Base-by-base conservation (phyloP, 2,888 invertebrate genomes). In the Noctua janthina region DNA sequence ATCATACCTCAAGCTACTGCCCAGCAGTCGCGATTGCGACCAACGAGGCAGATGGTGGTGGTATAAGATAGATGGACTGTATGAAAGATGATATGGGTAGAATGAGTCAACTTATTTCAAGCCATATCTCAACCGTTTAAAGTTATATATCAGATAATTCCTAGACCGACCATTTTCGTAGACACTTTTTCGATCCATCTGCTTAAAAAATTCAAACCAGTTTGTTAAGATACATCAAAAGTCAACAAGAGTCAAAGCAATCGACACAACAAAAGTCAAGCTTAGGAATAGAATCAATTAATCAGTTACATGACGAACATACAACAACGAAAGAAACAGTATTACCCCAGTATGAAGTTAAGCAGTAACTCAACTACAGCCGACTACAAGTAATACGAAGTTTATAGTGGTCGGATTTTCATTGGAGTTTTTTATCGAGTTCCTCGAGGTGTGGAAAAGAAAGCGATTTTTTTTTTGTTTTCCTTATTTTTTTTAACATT, bases 271-370 rank as follows among this genome's bases (percentile, higher is more conserved):
- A 78, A 67, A 68, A 78, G 23, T 62, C 54, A 62, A 62, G 46
- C 35, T 72, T 72, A 15, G n/a, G 2, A 54, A 62, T 68, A 78
- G 51, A 76, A 71, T 71, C 46, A 46, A 78, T 68, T 49, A 59
- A 74, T 64, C 62, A 76, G 69, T 68, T 62, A 54, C 29, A 23
- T 51, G 62, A 74, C 68, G 69, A 46, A 54, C 64, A 51, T 29
- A 84, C 70, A 74, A 66, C 84, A 72, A 74, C 39, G 15, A 64
- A 66, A 84, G 75, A 78, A 70, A 79, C 73, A 82, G 74, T 69
- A 73, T 66, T 85, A 46, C 54, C 68, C 46, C n/a, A 46, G 68
- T 46, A 17, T n/a, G 15, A 1, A 68, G 46, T n/a, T 15, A 0
- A 15, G 4, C 68, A 68, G 68, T n/a, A n/a, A 17, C 0, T 46